Percentiles rank a stretch among this genome's conserved stretches.
These are phyloP conservation scores for Sturnira hondurensis DNA, from an alignment of 2,113 vertebrate genomes.

Conservation along the genomic window DNA sequence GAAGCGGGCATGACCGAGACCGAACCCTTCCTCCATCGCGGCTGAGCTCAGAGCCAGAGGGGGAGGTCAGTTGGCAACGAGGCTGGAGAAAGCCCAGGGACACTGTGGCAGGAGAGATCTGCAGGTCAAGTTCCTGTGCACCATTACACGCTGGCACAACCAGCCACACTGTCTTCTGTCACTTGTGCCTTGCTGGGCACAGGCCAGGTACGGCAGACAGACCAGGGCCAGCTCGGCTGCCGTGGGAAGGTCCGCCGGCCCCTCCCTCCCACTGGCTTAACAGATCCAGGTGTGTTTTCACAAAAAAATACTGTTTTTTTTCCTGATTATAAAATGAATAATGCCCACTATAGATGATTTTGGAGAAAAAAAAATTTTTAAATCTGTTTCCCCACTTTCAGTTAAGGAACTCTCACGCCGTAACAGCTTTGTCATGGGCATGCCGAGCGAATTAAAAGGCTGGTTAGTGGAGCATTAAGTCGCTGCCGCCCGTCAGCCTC, in stretches of 20 bases:
- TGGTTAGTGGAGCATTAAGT: neutral
- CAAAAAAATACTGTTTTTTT: neutral
- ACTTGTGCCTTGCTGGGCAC: fast-evolving
- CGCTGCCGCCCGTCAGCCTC: no score
- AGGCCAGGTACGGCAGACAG: neutral
- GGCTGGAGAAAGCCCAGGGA: neutral
- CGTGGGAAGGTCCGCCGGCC: fast-evolving
- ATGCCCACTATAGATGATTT: neutral
- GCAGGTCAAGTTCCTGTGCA: neutral
- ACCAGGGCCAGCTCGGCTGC: no score
- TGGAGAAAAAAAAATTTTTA: no score
- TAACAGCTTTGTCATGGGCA: neutral
- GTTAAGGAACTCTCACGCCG: neutral
- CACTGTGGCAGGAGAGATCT: fast-evolving
- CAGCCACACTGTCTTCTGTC: fast-evolving
- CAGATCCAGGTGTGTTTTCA: neutral
- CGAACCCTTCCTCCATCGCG: neutral
- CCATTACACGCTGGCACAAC: fast-evolving
- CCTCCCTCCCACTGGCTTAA: no score
- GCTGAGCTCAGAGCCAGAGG: neutral
- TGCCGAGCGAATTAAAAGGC: neutral
- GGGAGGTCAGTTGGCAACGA: neutral
- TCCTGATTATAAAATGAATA: neutral
- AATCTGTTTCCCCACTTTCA: neutral
- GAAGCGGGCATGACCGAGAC: neutral